Base-by-base conservation (phyloP, 2,113 vertebrate species). In the Alligator mississippiensis region DNA sequence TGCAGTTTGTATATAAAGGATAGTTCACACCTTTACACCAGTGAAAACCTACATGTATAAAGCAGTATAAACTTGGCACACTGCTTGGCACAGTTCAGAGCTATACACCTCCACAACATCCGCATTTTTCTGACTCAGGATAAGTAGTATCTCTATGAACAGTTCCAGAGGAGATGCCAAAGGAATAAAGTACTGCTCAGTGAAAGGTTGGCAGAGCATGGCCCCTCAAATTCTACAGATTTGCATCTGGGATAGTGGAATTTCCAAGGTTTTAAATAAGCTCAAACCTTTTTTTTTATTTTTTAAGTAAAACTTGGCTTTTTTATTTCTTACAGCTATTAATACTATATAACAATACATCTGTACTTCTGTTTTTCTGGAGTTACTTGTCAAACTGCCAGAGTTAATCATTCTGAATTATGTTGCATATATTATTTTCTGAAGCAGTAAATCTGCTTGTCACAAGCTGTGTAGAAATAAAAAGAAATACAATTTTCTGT, bases 1-100 rank as follows among this genome's bases (percentile, higher is more conserved):
- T 58, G 28, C 81, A 19, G 90, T n/a, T 82, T 79, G 63, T 55
- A 75, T 9, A 47, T 12, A 27, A 3, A 18, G 17, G 15, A 54
- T 80, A 88, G 66, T 21, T 92, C 79, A 77, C 63, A 68, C 63
- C 74, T 47, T 47, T 90, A 63, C 84, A 90, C 92, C 76, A 84
- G 84, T 78, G 86, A 82, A 94, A 96, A 74, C 94, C 93, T 96
- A 82, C 68, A 84, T 90, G 47, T 82, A 77, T 94, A 91, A 79
- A 82, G 84, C 64, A 82, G 75, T 68, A 90, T 68, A 68, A 18
- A 68, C 57, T 91, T 94, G 64, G 87, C 91, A 92, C 19, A 80
- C 75, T 91, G 91, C 87, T 84, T 95, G 86, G 25, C 55, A 82
- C 90, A 81, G 91, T 34, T 58, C 6, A 30, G 14, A 78, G 54